Percentiles rank a stretch among this genome's conserved stretches.
phyloP scores from a whole-genome alignment of 2,888 invertebrate genomes.

The Cosmia trapezina region DNA sequence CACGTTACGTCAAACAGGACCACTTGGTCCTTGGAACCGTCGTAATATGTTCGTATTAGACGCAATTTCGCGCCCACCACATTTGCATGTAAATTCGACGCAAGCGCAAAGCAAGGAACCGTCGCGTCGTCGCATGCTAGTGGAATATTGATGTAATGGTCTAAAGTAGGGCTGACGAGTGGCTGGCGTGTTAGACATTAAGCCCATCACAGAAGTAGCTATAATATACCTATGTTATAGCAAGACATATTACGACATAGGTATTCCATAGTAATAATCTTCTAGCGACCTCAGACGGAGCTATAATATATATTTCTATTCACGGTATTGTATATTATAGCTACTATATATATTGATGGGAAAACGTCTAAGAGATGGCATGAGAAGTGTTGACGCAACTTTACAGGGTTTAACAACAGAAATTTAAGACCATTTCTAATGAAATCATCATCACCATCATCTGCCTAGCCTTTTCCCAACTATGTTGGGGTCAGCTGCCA shows the following conservation, averaged over 20 bases:
- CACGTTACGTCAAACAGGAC: conserved; percentile 37
- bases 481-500: too few relatives aligned
- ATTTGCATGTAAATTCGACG: conserved; percentile 72
- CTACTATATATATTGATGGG: too few relatives aligned
- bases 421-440: not conserved
- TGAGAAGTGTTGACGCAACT: not conserved
- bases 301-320: too few relatives aligned
- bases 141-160: conserved; percentile 58
- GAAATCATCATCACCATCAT: not conserved
- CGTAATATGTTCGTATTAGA: conserved; percentile 32
- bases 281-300: too few relatives aligned
- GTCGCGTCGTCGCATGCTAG: conserved; percentile 48
- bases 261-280: too few relatives aligned
- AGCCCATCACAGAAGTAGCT: too few relatives aligned
- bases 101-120: conserved; percentile 37
- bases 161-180: conserved; percentile 45
- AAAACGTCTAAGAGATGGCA: fast-evolving
- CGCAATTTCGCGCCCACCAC: conserved; percentile 61
- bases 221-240: too few relatives aligned
- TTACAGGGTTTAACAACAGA: not conserved
- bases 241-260: too few relatives aligned
- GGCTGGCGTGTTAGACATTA: not conserved
- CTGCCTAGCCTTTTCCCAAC: too few relatives aligned
- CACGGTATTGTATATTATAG: too few relatives aligned
- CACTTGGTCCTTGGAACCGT: conserved; percentile 34